Evolutionary conservation across 2,888 invertebrate species (phyloP).

Genomic region (Napeogenes inachia): DNA sequence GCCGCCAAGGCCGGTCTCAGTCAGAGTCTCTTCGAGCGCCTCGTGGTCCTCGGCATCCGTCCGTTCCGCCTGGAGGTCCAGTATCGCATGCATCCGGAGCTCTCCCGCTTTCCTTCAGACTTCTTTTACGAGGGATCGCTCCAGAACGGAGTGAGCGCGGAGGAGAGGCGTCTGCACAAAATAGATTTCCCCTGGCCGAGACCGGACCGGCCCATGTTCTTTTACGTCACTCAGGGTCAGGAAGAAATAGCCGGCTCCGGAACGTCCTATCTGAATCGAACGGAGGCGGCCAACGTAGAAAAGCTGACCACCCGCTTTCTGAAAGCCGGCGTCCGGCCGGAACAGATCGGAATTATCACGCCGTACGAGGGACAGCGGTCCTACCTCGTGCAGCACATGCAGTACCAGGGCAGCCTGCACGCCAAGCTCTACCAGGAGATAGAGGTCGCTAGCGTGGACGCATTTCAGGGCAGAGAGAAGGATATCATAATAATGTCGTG

Average conservation of each 20-base stretch:
- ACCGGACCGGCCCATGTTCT: conserved; percentile 98
- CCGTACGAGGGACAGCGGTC: conserved; percentile 99
- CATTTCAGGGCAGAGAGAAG: conserved; percentile 99
- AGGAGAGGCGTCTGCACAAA: conserved; percentile 91
- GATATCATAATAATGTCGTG: conserved; percentile 99
- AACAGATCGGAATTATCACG: conserved; percentile 99
- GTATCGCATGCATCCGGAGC: conserved; percentile 99
- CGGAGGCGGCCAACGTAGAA: conserved; percentile 99
- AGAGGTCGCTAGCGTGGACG: conserved; percentile 99
- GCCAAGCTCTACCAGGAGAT: conserved; percentile 98
- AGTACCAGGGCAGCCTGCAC: conserved; percentile 97
- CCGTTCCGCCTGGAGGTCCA: conserved; percentile 98
- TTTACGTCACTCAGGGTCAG: conserved; percentile 98
- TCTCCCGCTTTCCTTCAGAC: conserved; percentile 98
- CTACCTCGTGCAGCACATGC: conserved; percentile 98
- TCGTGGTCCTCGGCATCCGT: conserved; percentile 97
- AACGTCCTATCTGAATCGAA: conserved; percentile 98
- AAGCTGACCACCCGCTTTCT: conserved; percentile 97
- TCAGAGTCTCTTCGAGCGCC: conserved; percentile 96
- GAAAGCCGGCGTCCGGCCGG: conserved; percentile 96
- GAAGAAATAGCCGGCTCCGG: conserved; percentile 99
- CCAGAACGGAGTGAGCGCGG: conserved; percentile 99
- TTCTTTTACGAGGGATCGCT: conserved; percentile 99
- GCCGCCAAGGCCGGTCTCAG: conserved; percentile 97
- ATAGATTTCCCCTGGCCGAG: conserved; percentile 99